Percentiles rank a stretch among this genome's conserved stretches.
These are phyloP conservation scores for Bimastos eiseni DNA, from an alignment of 2,888 invertebrate species.

Conservation along the genomic window DNA sequence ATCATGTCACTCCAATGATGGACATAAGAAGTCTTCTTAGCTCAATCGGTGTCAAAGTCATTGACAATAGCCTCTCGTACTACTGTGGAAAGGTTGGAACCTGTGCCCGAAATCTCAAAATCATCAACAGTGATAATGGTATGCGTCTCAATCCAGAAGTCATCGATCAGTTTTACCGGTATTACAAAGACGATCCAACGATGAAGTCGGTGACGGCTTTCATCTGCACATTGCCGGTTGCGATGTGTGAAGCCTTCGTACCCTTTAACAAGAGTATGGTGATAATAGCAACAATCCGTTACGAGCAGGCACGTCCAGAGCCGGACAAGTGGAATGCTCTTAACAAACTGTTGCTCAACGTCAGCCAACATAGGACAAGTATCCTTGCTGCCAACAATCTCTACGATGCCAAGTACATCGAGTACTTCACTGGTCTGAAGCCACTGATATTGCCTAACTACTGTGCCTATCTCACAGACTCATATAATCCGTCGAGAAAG, in stretches of 20 bases:
- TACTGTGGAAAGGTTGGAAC: slow-evolving; percentile 42
- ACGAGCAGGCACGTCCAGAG: slow-evolving; percentile 44
- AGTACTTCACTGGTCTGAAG: slow-evolving; percentile 46
- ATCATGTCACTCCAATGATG: slow-evolving; percentile 46
- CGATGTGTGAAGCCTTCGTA: slow-evolving; percentile 46
- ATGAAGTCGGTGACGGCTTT: slow-evolving; percentile 44
- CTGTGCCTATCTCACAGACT: slow-evolving; percentile 42
- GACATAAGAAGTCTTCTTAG: slow-evolving; percentile 45
- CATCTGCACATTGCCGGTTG: slow-evolving; percentile 45
- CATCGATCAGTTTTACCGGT: slow-evolving; percentile 43
- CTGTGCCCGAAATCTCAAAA: slow-evolving; percentile 43
- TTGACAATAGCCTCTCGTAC: slow-evolving; percentile 47
- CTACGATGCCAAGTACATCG: slow-evolving; percentile 47
- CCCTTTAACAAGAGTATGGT: slow-evolving; percentile 46
- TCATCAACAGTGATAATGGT: slow-evolving; percentile 46
- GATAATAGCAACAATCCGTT: slow-evolving; percentile 45
- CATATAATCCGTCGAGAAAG: slow-evolving; percentile 42
- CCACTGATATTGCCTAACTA: slow-evolving; percentile 44
- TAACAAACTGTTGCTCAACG: slow-evolving; percentile 37
- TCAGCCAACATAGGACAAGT: slow-evolving; percentile 33
- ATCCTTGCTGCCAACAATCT: slow-evolving; percentile 47
- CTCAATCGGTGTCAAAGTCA: slow-evolving; percentile 45
- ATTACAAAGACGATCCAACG: slow-evolving; percentile 41
- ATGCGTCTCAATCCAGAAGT: slow-evolving; percentile 42
- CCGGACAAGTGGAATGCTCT: slow-evolving; percentile 40